A percentile compares a stretch with the other conserved stretches of the same genome.
phyloP scores from a whole-genome alignment of 1,140 invertebrate genomes.

The Nasonia giraulti region DNA sequence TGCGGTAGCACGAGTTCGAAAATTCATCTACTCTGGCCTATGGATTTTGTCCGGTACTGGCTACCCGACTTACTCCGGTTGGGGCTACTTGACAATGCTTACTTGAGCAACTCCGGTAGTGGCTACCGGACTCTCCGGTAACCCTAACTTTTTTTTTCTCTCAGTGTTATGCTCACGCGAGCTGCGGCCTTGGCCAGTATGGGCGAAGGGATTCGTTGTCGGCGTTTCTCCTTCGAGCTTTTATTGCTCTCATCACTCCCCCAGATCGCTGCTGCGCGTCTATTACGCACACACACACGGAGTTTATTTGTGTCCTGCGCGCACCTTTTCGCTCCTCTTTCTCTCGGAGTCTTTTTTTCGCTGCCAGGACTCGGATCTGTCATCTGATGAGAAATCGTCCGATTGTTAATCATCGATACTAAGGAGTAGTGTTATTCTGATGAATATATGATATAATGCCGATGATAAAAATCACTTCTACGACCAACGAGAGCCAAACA shows the following conservation, averaged over 20 bases:
- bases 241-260: conserved; percentile 24
- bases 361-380: neutral
- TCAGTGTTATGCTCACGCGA: neutral
- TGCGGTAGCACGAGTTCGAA: too few species aligned
- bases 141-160: too few species aligned
- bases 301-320: neutral
- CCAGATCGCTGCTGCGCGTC: neutral
- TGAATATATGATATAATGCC: too few species aligned
- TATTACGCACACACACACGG: neutral
- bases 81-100: too few species aligned
- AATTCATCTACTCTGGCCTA: too few species aligned
- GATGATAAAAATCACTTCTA: too few species aligned
- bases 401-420: neutral
- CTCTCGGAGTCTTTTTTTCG: neutral
- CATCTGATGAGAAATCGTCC: neutral
- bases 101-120: too few species aligned
- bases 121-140: too few species aligned
- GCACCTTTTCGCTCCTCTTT: neutral
- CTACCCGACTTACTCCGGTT: too few species aligned
- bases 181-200: neutral
- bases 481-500: too few species aligned
- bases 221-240: conserved; percentile 16
- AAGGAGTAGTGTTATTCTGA: neutral
- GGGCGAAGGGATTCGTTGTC: neutral
- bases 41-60: too few species aligned